Evolutionary conservation across 1,140 invertebrate genomes (phyloP).

Genomic region (Aphis craccivora): DNA sequence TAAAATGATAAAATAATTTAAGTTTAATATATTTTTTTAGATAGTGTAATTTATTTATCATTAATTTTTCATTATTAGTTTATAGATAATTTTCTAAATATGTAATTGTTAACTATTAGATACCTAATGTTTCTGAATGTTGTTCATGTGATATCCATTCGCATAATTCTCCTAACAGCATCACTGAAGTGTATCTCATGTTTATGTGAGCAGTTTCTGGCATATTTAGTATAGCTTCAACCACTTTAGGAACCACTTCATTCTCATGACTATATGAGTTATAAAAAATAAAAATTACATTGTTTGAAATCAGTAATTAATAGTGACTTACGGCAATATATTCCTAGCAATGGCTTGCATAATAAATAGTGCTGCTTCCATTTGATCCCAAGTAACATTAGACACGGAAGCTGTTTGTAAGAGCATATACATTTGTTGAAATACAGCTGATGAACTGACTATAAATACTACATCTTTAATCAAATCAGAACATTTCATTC

Average conservation of each 20-base stretch:
- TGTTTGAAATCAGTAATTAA: not conserved
- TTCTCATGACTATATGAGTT: conserved; percentile 80
- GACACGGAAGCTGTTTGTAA: conserved; percentile 68
- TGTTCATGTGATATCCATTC: conserved; percentile 87
- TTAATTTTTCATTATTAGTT: not conserved
- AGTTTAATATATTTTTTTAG: not conserved
- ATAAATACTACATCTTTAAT: conserved; percentile 98
- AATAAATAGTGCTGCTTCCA: conserved; percentile 93
- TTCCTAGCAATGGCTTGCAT: conserved; percentile 96
- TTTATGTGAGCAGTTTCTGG: conserved; percentile 86
- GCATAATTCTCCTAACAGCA: conserved; percentile 89
- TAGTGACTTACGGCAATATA: conserved; percentile 85
- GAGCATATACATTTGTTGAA: conserved; percentile 87
- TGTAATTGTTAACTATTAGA: conserved; percentile 60
- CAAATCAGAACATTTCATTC: conserved; percentile 87
- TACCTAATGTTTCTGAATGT: conserved; percentile 80
- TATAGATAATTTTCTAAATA: not conserved
- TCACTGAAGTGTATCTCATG: conserved; percentile 86
- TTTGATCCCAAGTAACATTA: conserved; percentile 85
- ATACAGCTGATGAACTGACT: conserved; percentile 89
- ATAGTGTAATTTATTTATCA: not conserved
- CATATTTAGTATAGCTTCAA: conserved; percentile 87
- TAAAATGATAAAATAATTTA: conserved; percentile 38
- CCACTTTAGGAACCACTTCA: conserved; percentile 89
- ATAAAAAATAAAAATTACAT: not conserved